Conservation (phyloP, 1,140 invertebrate species). For the Ceratoteleas bidentatus region DNA sequence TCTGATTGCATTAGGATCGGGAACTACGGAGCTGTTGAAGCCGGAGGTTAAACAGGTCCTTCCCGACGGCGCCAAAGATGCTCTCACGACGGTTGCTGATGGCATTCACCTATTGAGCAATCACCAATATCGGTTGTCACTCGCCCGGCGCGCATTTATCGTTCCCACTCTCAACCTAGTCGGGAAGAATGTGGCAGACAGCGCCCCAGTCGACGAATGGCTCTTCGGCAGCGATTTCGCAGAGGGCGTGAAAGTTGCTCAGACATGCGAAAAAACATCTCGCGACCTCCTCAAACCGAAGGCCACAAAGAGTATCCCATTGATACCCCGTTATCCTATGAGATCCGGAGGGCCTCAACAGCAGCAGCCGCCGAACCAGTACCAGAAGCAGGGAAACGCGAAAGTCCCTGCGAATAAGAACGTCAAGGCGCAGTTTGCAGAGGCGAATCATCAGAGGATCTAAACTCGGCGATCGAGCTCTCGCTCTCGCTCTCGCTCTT, state of each 20-base stretch:
- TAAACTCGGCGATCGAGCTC: neutral
- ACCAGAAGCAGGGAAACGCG: slow-evolving; percentile 8
- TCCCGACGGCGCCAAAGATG: neutral
- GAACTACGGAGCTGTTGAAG: slow-evolving; percentile 31
- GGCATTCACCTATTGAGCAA: slow-evolving; percentile 23
- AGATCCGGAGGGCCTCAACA: neutral
- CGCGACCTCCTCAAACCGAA: slow-evolving; percentile 13
- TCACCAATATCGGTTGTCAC: slow-evolving; percentile 27
- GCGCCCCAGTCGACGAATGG: slow-evolving; percentile 38
- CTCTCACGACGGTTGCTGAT: slow-evolving; percentile 7
- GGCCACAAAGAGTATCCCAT: neutral
- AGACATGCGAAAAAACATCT: slow-evolving; percentile 23
- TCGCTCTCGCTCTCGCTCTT: neutral
- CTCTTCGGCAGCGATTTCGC: slow-evolving; percentile 35
- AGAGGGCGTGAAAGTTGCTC: slow-evolving; percentile 21
- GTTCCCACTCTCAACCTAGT: slow-evolving; percentile 25
- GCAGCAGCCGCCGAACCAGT: slow-evolving; percentile 10
- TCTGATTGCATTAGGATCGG: slow-evolving; percentile 37
- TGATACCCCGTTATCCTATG: neutral
- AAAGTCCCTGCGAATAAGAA: slow-evolving; percentile 14
- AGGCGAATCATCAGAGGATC: neutral
- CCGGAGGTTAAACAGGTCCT: slow-evolving; percentile 10
- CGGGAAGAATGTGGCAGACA: slow-evolving; percentile 37
- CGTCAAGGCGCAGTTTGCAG: neutral
- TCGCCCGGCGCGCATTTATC: slow-evolving; percentile 36